A percentile compares a stretch with the other conserved stretches of the same genome.
Evolutionary conservation across 2,888 invertebrate genomes (phyloP).

Genomic region (Drosophila mimica): DNA sequence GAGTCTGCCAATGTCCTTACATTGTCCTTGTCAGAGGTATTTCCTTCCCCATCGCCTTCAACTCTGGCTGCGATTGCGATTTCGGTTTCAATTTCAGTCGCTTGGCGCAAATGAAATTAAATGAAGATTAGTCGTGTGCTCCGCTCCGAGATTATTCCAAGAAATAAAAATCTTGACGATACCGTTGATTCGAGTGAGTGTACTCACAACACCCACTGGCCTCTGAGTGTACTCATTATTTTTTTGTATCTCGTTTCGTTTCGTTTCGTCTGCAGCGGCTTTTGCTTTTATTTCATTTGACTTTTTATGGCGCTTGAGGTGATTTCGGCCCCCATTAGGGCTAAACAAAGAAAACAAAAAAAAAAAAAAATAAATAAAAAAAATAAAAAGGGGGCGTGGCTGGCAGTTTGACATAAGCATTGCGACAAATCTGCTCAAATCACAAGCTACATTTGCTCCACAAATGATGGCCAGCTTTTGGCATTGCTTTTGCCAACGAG

Average conservation of each 20-base stretch:
- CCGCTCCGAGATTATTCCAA: conserved; percentile 75
- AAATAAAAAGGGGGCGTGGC: conserved; percentile 30
- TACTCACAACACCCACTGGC: conserved; percentile 24
- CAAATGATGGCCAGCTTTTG: conserved; percentile 74
- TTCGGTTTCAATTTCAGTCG: conserved; percentile 72
- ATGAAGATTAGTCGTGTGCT: conserved; percentile 82
- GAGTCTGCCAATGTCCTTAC: conserved; percentile 69
- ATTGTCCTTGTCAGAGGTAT: conserved; percentile 73
- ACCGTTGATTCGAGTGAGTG: conserved; percentile 22
- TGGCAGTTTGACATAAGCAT: conserved; percentile 44
- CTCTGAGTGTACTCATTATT: conserved; percentile 67
- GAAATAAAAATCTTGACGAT: conserved; percentile 79
- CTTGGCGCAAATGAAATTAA: conserved; percentile 82
- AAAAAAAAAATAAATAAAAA: background rate
- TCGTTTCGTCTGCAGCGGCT: conserved; percentile 66
- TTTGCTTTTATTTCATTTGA: conserved; percentile 71
- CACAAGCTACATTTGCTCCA: conserved; percentile 77
- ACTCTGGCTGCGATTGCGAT: conserved; percentile 46
- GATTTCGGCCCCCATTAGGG: conserved; percentile 63
- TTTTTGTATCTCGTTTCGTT: conserved; percentile 30
- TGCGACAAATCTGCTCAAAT: conserved; percentile 66
- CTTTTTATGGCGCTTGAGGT: conserved; percentile 79
- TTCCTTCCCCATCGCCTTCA: conserved; percentile 8
- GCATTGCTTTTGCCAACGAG: conserved; percentile 29
- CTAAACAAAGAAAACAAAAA: background rate